Conservation (phyloP, 2,888 invertebrate genomes). For the Diarsia dahlii region DNA sequence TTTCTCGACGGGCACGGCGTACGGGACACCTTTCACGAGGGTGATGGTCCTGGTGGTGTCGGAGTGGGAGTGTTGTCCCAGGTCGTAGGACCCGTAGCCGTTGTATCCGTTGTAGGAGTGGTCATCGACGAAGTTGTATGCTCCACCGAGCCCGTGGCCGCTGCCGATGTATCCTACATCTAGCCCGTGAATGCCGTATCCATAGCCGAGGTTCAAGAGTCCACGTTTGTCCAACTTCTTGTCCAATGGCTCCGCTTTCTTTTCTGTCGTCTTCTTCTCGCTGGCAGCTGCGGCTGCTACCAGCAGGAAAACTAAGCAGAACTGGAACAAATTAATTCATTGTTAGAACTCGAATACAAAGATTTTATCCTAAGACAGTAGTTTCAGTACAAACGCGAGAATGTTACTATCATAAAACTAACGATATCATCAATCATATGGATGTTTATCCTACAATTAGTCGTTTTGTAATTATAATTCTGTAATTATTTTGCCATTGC, state of each 20-base stretch:
- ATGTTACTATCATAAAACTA: background rate
- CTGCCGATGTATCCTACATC: conserved; percentile 93
- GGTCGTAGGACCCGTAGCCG: conserved; percentile 75
- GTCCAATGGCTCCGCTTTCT: conserved; percentile 91
- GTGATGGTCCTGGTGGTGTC: conserved; percentile 92
- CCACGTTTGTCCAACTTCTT: conserved; percentile 96
- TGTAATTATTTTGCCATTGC: conserved; percentile 33
- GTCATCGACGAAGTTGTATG: conserved; percentile 84
- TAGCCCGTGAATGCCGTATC: conserved; percentile 94
- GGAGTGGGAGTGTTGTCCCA: conserved; percentile 86
- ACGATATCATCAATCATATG: conserved; percentile 21
- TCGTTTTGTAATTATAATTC: conserved; percentile 29
- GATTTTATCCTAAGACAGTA: background rate
- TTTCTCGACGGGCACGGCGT: conserved; percentile 90
- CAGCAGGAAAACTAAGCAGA: conserved; percentile 94
- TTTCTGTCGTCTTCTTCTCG: conserved; percentile 91
- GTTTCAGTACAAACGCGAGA: background rate
- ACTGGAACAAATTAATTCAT: conserved; percentile 83
- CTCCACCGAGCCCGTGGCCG: conserved; percentile 91
- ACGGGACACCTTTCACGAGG: conserved; percentile 92
- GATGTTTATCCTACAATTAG: conserved; percentile 16
- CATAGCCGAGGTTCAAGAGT: conserved; percentile 94
- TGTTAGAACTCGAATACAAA: conserved; percentile 4
- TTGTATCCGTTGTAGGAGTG: conserved; percentile 71
- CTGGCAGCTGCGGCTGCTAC: conserved; percentile 93